phyloP scores from a whole-genome alignment of 2,797 vertebrate species.

The Periophthalmus magnuspinnatus region DNA sequence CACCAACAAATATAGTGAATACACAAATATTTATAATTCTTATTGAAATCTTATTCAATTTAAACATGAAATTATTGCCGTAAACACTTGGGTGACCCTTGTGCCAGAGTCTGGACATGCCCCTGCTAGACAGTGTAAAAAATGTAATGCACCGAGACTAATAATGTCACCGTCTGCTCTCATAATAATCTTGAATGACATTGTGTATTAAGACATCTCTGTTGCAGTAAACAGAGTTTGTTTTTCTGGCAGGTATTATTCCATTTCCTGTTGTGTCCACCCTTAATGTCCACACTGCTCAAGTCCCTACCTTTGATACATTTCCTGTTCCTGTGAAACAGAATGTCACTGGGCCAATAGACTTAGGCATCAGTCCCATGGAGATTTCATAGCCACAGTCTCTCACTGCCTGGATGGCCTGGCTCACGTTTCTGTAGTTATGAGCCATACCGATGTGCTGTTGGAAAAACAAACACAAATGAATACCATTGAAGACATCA shows the following conservation, averaged over 20 bases:
- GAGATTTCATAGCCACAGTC: conserved; percentile 98
- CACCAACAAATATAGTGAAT: too few relatives aligned
- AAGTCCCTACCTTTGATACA: conserved; percentile 89
- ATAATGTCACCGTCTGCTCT: too few relatives aligned
- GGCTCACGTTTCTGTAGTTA: conserved; percentile 96
- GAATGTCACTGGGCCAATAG: conserved; percentile 92
- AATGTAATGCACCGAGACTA: too few relatives aligned
- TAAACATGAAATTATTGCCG: too few relatives aligned
- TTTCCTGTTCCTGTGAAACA: conserved; percentile 98
- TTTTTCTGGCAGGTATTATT: background rate
- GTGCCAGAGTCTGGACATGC: too few relatives aligned
- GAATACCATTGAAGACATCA: background rate
- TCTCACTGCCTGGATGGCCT: conserved; percentile 94
- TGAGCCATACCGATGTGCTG: conserved; percentile 99
- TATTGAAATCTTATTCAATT: too few relatives aligned
- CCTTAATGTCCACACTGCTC: background rate
- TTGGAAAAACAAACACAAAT: background rate
- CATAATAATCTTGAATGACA: too few relatives aligned
- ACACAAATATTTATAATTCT: too few relatives aligned
- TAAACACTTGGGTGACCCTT: too few relatives aligned
- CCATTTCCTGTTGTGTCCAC: background rate
- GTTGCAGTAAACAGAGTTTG: background rate
- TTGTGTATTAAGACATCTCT: background rate
- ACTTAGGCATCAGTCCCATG: conserved; percentile 94
- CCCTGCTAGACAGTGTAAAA: too few relatives aligned